Evolutionary conservation across 1,140 invertebrate species (phyloP).

Genomic region (Maconellicoccus hirsutus): DNA sequence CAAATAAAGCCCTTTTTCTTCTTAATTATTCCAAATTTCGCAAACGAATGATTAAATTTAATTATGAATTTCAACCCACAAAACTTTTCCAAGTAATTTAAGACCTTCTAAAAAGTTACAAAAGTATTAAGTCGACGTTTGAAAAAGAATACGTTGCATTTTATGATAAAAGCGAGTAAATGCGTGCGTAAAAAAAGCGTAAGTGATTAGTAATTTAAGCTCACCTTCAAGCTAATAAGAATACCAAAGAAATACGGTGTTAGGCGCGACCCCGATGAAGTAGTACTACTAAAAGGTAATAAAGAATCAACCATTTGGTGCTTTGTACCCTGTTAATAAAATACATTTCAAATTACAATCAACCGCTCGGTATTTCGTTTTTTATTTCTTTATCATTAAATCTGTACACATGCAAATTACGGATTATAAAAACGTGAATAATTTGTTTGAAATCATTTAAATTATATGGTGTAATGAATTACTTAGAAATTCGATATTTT

Average conservation of each 20-base stretch:
- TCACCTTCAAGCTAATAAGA: constrained; percentile 3
- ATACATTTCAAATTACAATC: background rate
- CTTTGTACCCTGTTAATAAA: constrained; percentile 15
- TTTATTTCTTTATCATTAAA: background rate
- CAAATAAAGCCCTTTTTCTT: background rate
- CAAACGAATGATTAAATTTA: background rate
- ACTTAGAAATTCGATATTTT: too few relatives aligned
- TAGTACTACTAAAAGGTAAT: background rate
- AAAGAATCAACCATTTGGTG: constrained; percentile 11
- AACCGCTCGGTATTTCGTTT: too few relatives aligned
- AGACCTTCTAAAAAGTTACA: background rate
- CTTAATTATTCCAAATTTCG: background rate
- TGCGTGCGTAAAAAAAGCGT: too few relatives aligned
- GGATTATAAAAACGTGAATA: background rate
- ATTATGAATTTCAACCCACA: background rate
- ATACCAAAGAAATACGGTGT: constrained; percentile 10
- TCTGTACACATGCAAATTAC: background rate
- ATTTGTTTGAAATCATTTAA: background rate
- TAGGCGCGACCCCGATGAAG: constrained; percentile 10
- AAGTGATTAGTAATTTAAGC: background rate
- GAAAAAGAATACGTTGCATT: background rate
- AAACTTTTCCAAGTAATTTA: background rate
- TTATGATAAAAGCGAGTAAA: background rate
- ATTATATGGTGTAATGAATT: too few relatives aligned
- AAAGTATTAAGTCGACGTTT: background rate